phyloP scores from a whole-genome alignment of 2,888 invertebrate species.

The Napeogenes sylphis region DNA sequence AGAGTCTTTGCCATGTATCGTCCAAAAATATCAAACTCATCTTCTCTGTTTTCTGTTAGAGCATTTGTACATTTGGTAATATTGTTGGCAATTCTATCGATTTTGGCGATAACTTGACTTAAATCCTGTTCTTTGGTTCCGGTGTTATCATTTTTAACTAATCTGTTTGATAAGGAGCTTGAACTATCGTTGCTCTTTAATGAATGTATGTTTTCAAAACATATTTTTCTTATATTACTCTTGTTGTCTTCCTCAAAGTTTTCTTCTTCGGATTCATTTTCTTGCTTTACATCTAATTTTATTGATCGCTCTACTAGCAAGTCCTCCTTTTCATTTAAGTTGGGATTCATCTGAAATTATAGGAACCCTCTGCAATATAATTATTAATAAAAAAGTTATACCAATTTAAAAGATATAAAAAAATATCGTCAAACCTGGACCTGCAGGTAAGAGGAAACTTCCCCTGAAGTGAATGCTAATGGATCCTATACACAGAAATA shows the following conservation, averaged over 20 bases:
- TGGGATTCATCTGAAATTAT: background rate
- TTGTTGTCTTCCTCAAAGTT: background rate
- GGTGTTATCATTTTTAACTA: too few relatives aligned
- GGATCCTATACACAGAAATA: too few relatives aligned
- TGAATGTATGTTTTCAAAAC: background rate
- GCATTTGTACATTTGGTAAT: background rate
- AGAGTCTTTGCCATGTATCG: conserved; percentile 1
- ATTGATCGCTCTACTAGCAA: background rate
- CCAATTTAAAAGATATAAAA: too few relatives aligned
- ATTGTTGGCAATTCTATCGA: conserved; percentile 1
- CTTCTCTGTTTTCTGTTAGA: background rate
- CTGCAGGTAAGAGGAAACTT: too few relatives aligned
- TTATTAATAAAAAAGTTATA: too few relatives aligned
- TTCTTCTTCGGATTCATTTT: conserved; percentile 4
- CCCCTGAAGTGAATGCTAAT: too few relatives aligned
- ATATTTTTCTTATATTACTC: background rate
- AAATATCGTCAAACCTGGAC: too few relatives aligned
- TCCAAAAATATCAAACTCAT: conserved; percentile 1
- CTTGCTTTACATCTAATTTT: background rate
- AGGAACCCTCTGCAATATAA: background rate
- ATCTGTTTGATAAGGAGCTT: background rate
- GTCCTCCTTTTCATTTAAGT: background rate
- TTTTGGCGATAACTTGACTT: background rate
- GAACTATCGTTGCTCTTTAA: background rate
- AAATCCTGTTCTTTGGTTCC: background rate